Evolutionary conservation across 2,797 vertebrate genomes (phyloP), one percentile per base, ranked within the genome.

Genomic region (Dermochelys coriacea): DNA sequence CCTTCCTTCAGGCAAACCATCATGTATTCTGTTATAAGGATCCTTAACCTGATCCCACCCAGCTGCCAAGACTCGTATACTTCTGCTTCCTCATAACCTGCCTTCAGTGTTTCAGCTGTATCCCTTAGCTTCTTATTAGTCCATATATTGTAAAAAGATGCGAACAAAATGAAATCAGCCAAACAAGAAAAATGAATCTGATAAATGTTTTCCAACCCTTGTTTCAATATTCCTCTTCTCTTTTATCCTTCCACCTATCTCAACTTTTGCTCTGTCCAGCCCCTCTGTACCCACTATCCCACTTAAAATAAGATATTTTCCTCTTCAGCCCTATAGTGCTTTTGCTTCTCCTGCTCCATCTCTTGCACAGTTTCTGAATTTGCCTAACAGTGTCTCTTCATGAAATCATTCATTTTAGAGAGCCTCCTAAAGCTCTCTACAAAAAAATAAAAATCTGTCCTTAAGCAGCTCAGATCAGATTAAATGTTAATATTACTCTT

Each of bases 401-500:
- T 68, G 57, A 54, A 80, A 31, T 51, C 49, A 3, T 23, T 54
- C 34, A 51, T 88, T 82, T 34, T 37, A 54, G 9, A 0, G 0
- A 78, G 59, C 54, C 25, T 94, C 78, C 37, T 90, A 79, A 88
- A 97, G 12, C 15, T 14, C 3, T 75, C 50, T 4, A 1, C 21
- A 31, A 83, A 84, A 21, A 45, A 27, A 54, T 7, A 80, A 31
- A 81, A 85, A 92, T 82, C 34, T 91, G 29, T 15, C 15, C 7
- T 74, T 93, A 85, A 82, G 1, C 4, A 68, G 86, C 68, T 59
- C 25, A 88, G 47, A 68, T 82, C 77, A 80, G 45, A 84, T 34
- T 82, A 92, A 92, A 91, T n/a, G 6, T 61, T 92, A 79, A 8
- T 64, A 55, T 86, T 90, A 91, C 41, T 80, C 50, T 87, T 89